These are phyloP conservation scores for Saccostrea glomerata DNA, from an alignment of 1,140 invertebrate genomes.

Conservation along the genomic window DNA sequence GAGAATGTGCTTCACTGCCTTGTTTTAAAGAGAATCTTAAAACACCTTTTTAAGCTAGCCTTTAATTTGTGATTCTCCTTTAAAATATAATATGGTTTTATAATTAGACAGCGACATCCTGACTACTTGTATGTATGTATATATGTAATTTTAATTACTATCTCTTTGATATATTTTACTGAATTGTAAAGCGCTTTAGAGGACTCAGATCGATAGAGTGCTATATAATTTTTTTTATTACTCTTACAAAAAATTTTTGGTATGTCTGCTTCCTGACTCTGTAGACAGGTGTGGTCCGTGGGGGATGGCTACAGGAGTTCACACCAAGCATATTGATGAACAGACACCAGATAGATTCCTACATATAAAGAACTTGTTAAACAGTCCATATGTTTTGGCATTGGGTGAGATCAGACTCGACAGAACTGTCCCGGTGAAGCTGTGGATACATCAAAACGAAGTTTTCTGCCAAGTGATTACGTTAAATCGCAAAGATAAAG, in stretches of 20 bases:
- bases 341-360: not conserved
- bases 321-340: conserved; percentile 15
- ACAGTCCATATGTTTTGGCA: not conserved
- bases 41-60: no score
- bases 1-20: no score
- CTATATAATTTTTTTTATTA: not conserved
- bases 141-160: not conserved
- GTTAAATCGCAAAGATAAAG: no score
- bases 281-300: no score
- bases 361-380: not conserved
- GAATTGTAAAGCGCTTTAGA: no score
- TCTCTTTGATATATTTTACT: not conserved
- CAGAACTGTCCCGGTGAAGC: not conserved
- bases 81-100: no score
- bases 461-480: not conserved
- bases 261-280: no score
- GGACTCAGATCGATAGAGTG: not conserved
- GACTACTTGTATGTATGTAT: not conserved
- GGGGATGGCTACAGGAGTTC: conserved; percentile 10
- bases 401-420: not conserved
- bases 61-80: no score
- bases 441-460: conserved; percentile 6
- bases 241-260: not conserved
- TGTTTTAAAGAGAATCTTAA: no score
- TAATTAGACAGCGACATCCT: not conserved